phyloP scores from a whole-genome alignment of 2,113 vertebrate species.

The Oxyura jamaicensis region DNA sequence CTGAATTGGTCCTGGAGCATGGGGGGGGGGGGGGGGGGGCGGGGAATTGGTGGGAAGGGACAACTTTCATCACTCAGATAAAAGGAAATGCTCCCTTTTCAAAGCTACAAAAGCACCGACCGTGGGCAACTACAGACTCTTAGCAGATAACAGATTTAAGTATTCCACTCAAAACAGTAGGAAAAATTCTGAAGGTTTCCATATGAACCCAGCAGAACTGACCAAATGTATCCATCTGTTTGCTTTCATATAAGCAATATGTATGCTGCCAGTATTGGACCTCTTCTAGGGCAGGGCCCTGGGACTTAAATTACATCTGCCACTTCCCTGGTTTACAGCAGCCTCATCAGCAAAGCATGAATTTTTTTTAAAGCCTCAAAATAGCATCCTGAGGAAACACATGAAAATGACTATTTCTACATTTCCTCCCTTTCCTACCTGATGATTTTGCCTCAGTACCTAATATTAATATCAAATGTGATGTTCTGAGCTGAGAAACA shows the following conservation, averaged over 20 bases:
- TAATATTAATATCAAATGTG: constrained; percentile 65
- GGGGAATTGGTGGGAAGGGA: not conserved
- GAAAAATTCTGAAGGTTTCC: constrained; percentile 63
- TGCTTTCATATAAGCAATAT: constrained; percentile 61
- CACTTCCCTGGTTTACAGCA: constrained; percentile 60
- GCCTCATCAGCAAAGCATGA: constrained; percentile 47
- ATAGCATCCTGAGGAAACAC: constrained; percentile 64
- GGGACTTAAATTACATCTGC: constrained; percentile 68
- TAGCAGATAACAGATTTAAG: constrained; percentile 53
- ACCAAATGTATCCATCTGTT: constrained; percentile 69
- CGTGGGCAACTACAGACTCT: constrained; percentile 13
- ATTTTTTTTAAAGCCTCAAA: constrained; percentile 51
- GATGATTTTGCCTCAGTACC: constrained; percentile 69
- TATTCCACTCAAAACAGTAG: constrained; percentile 52
- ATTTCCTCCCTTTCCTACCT: constrained; percentile 44
- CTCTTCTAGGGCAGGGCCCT: constrained; percentile 64
- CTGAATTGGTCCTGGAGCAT: not conserved
- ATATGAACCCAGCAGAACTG: constrained; percentile 57
- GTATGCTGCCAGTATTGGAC: constrained; percentile 47
- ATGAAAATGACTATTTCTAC: constrained; percentile 52
- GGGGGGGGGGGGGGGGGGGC: not conserved
- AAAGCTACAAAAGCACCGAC: constrained; percentile 10
- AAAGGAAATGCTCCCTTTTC: not conserved
- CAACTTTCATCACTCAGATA: not conserved
- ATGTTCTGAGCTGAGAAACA: constrained; percentile 56